These are phyloP conservation scores for Drosophila neoperkinsi DNA, from an alignment of 2,888 invertebrate species.

Conservation along the genomic window DNA sequence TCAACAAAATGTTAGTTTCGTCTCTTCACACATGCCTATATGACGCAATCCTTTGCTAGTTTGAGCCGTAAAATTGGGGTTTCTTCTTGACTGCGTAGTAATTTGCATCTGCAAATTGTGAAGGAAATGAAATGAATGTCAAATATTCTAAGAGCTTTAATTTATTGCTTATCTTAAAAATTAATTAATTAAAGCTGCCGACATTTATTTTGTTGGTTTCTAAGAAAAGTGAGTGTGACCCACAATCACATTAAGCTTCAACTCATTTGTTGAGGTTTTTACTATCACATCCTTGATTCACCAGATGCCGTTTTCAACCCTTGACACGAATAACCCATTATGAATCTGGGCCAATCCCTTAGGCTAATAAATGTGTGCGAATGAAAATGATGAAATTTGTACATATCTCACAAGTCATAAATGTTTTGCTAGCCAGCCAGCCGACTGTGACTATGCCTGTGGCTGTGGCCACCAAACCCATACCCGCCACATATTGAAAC, in stretches of 20 bases:
- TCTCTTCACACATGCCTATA: background rate
- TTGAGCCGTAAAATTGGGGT: background rate
- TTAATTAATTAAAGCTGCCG: background rate
- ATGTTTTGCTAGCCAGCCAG: conserved; percentile 44
- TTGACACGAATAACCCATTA: conserved; percentile 71
- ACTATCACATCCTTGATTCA: conserved; percentile 23
- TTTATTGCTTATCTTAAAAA: too few relatives aligned
- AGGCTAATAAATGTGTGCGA: conserved; percentile 33
- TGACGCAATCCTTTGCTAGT: background rate
- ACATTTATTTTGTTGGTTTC: background rate
- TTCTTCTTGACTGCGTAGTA: background rate
- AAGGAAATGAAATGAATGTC: background rate
- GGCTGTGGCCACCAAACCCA: conserved; percentile 5
- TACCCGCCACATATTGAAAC: conserved; percentile 1
- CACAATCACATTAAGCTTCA: background rate
- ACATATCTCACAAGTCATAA: conserved; percentile 70
- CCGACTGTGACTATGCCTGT: conserved; percentile 36
- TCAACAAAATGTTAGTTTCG: background rate
- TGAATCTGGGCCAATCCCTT: conserved; percentile 32
- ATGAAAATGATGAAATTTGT: conserved; percentile 64
- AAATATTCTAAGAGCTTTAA: background rate
- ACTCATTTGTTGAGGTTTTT: conserved; percentile 6
- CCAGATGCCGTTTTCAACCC: conserved; percentile 54
- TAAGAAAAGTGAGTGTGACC: background rate
- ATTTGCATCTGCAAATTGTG: background rate